Percentiles rank a stretch among this genome's conserved stretches.
phyloP scores from a whole-genome alignment of 1,140 invertebrate genomes.

The Radopholus similis region DNA sequence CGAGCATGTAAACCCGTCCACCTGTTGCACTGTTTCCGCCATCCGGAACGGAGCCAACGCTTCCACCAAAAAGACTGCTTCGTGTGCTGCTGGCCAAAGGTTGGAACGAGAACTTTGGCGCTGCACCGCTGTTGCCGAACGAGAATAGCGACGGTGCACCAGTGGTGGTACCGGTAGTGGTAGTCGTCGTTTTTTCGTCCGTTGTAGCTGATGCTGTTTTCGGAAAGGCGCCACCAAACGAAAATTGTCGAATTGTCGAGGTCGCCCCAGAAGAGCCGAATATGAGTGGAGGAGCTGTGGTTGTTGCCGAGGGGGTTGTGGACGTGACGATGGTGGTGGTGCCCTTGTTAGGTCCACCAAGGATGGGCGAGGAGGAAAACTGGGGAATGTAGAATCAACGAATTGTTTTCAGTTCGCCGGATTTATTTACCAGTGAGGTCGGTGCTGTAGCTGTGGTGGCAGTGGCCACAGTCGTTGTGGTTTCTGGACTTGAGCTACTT shows the following conservation, averaged over 20 bases:
- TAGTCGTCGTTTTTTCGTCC: neutral
- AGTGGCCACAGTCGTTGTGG: no score
- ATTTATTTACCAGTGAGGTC: no score
- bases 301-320: neutral
- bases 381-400: no score
- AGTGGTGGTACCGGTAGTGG: neutral
- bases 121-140: neutral
- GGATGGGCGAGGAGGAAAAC: no score
- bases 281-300: neutral
- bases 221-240: neutral
- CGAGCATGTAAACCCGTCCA: no score
- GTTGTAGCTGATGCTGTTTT: neutral
- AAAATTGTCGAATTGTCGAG: neutral
- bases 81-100: no score
- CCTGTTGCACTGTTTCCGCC: no score
- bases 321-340: neutral
- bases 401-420: no score
- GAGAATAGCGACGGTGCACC: neutral
- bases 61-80: neutral
- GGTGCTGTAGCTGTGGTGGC: no score
- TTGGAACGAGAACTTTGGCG: neutral
- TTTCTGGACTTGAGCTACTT: no score
- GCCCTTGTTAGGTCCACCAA: no score
- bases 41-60: no score
- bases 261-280: neutral